Conservation (phyloP, 1,140 invertebrate species). For the Chrysoperla carnea region DNA sequence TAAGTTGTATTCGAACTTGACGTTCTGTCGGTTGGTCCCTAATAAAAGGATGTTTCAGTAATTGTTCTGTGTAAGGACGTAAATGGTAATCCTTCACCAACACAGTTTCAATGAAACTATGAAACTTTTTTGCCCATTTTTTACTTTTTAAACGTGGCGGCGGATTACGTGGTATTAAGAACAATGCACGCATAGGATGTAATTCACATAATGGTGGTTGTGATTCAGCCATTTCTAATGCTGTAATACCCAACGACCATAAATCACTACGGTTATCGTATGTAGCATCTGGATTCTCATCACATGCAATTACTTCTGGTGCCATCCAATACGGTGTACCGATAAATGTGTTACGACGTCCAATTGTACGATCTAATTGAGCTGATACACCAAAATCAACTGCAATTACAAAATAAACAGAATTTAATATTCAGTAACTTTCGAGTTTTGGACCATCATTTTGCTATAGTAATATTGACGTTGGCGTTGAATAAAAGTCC, state of each 20-base stretch:
- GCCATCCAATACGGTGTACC: slow-evolving; percentile 99
- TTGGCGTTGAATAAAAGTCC: too few species aligned
- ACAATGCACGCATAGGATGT: slow-evolving; percentile 97
- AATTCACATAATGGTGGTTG: slow-evolving; percentile 97
- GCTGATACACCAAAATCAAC: slow-evolving; percentile 99
- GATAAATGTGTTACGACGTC: slow-evolving; percentile 97
- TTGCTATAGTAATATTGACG: neutral
- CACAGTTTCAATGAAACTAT: slow-evolving; percentile 75
- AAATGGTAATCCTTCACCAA: slow-evolving; percentile 97
- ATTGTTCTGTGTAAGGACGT: slow-evolving; percentile 92
- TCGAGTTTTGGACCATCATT: neutral
- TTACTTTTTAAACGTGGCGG: slow-evolving; percentile 94
- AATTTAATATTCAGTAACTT: neutral
- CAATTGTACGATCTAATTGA: slow-evolving; percentile 97
- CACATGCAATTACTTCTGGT: slow-evolving; percentile 97
- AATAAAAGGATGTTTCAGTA: slow-evolving; percentile 95
- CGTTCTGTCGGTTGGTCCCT: slow-evolving; percentile 94
- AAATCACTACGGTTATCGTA: slow-evolving; percentile 98
- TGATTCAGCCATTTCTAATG: slow-evolving; percentile 99
- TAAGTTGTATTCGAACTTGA: slow-evolving; percentile 94
- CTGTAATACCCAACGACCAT: slow-evolving; percentile 97
- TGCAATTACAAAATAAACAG: slow-evolving; percentile 22
- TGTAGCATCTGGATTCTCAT: slow-evolving; percentile 98
- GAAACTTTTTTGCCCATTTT: slow-evolving; percentile 96
- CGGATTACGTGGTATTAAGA: slow-evolving; percentile 94